Conservation (phyloP, 1,140 invertebrate genomes). For the Popillia japonica region DNA sequence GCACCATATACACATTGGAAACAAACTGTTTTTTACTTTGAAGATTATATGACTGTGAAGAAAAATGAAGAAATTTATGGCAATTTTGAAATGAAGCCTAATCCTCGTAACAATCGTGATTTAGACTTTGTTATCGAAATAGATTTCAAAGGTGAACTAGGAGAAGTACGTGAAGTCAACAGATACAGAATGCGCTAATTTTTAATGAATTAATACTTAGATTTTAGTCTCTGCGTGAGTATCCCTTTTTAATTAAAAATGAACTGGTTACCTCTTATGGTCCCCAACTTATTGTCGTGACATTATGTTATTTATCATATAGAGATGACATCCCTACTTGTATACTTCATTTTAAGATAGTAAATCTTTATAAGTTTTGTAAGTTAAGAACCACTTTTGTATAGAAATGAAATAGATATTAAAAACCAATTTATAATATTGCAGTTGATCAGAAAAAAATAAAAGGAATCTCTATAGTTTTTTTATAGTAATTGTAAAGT, state of each 20-base stretch:
- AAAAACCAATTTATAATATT: neutral
- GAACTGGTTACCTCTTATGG: conserved; percentile 1
- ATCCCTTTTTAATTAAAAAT: conserved; percentile 18
- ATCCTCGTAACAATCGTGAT: conserved; percentile 95
- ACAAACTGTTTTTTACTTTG: conserved; percentile 99
- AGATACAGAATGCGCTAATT: conserved; percentile 96
- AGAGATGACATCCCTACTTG: neutral
- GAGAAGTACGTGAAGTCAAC: conserved; percentile 88
- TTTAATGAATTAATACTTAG: conserved; percentile 23
- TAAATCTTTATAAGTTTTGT: neutral
- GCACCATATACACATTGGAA: conserved; percentile 99
- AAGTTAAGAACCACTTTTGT: neutral
- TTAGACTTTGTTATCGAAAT: conserved; percentile 95
- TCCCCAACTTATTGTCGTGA: neutral
- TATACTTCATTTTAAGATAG: conserved; percentile 4
- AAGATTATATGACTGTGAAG: conserved; percentile 95
- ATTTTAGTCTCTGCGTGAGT: conserved; percentile 18
- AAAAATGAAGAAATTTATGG: conserved; percentile 94
- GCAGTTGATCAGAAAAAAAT: neutral
- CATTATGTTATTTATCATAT: conserved; percentile 12
- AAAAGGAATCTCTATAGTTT: neutral
- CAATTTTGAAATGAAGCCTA: conserved; percentile 92
- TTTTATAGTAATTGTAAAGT: neutral
- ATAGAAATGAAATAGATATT: neutral
- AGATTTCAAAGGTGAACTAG: conserved; percentile 94